Base-by-base conservation (phyloP, 2,888 invertebrate species). In the Amphimallon solstitiale region DNA sequence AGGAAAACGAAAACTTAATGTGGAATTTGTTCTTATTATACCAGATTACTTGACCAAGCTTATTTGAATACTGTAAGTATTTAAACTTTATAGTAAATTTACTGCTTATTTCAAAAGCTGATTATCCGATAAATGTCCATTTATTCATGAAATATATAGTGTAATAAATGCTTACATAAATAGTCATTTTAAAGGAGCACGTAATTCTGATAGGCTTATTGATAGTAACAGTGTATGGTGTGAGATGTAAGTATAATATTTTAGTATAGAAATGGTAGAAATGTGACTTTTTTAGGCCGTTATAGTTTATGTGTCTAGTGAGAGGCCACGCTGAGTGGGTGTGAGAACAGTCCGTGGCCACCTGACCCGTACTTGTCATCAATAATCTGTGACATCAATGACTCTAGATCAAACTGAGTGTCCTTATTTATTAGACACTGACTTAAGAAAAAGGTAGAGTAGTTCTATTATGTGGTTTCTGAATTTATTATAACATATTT, bases 331-430 rank as follows among this genome's bases (percentile, higher is more conserved):
- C 75, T 72, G 76, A 72, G 79, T 78, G 78, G 79, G 79, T 79
- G 79, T 79, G 79, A 79, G 79, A 80, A 78, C 69, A 45, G 61
- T 63, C 56, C 65, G 45, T 46, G 52, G 69, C 72, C 67, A 70
- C 75, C 78, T 79, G 80, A 80, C 78, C 80, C 74, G 73, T 74
- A 79, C 79, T 79, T 80, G 78, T 80, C 80, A 80, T 80, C 80
- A 80, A 80, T 80, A 80, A 80, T 76, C 74, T 73, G 75, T 79
- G 80, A 80, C 80, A 79, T 80, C 77, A 80, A 80, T 79, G 80
- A 77, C 77, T 74, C 67, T 71, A 70, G 72, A 73, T 71, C 71
- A 71, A 70, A 70, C 63, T 68, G 63, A 66, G 68, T 69, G 66
- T 69, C 54, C 69, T 69, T 72, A 72, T 70, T 72, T 72, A 71